phyloP scores from a whole-genome alignment of 2,888 invertebrate species.

The Megaustenia siamemsis region DNA sequence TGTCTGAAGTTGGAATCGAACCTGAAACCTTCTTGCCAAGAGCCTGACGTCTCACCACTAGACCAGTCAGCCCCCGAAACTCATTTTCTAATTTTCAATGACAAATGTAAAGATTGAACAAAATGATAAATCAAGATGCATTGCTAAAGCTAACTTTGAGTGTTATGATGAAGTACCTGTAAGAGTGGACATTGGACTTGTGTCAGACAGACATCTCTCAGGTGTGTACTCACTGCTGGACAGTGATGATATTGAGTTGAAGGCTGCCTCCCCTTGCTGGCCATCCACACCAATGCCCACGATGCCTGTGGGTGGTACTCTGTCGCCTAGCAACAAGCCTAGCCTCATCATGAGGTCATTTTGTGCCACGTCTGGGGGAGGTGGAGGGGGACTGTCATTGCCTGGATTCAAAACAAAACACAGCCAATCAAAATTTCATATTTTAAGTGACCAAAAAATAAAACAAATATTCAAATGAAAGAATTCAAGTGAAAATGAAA shows the following conservation, averaged over 20 bases:
- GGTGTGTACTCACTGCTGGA: slow-evolving; percentile 84
- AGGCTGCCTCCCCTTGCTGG: slow-evolving; percentile 54
- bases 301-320: slow-evolving; percentile 77
- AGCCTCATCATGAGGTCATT: slow-evolving; percentile 91
- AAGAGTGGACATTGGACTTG: slow-evolving; percentile 93
- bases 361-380: slow-evolving; percentile 82
- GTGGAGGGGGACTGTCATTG: slow-evolving; percentile 74
- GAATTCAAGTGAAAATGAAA: too few relatives aligned
- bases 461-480: too few relatives aligned
- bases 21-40: too few relatives aligned
- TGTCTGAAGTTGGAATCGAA: too few relatives aligned
- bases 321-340: slow-evolving; percentile 89
- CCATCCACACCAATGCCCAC: slow-evolving; percentile 54
- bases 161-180: slow-evolving; percentile 83
- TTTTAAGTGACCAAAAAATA: too few relatives aligned
- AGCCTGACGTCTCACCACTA: too few relatives aligned
- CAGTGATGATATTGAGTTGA: slow-evolving; percentile 82
- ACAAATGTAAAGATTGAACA: too few relatives aligned
- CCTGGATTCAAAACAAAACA: slow-evolving; percentile 7
- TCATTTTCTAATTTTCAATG: too few relatives aligned
- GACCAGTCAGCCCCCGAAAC: too few relatives aligned
- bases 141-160: slow-evolving; percentile 80
- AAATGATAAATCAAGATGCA: too few relatives aligned
- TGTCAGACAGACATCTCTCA: slow-evolving; percentile 87
- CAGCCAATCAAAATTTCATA: too few relatives aligned